A percentile compares a stretch with the other conserved stretches of the same genome.
These are phyloP conservation scores for Spatula versicolor DNA, from an alignment of 2,797 vertebrate species.

Conservation along the genomic window DNA sequence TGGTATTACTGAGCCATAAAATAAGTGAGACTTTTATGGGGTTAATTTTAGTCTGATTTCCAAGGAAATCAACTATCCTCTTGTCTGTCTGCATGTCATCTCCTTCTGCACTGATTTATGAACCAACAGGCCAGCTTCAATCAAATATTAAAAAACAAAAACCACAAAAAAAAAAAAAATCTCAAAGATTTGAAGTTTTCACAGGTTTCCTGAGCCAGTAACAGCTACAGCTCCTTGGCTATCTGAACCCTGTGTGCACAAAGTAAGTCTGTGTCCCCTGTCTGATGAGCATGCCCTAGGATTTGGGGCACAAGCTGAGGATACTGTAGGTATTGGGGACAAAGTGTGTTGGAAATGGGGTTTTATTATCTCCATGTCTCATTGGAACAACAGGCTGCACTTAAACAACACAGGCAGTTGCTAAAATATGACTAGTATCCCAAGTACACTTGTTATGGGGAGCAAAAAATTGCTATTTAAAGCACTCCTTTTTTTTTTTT, in stretches of 20 bases:
- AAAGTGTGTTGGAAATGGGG: background rate
- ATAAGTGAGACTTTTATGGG: background rate
- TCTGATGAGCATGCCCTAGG: background rate
- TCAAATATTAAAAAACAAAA: background rate
- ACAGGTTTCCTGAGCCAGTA: background rate
- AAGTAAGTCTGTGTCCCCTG: background rate
- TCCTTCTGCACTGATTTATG: background rate
- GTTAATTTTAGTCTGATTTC: background rate
- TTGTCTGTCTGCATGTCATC: background rate
- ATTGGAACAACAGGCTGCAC: background rate
- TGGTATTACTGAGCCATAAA: background rate
- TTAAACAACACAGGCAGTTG: background rate
- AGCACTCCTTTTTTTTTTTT: background rate
- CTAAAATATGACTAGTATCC: background rate
- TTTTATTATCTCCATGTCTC: background rate
- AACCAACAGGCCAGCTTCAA: background rate
- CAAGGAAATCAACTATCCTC: background rate
- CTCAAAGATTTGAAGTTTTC: background rate
- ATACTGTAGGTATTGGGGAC: background rate
- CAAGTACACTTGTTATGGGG: background rate
- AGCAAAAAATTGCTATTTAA: background rate
- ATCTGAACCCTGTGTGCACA: background rate
- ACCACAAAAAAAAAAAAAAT: background rate
- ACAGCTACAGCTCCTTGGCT: background rate
- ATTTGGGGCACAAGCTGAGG: background rate